Evolutionary conservation across 2,797 vertebrate species (phyloP).

Genomic region (Parauchenoglanis punctatus): DNA sequence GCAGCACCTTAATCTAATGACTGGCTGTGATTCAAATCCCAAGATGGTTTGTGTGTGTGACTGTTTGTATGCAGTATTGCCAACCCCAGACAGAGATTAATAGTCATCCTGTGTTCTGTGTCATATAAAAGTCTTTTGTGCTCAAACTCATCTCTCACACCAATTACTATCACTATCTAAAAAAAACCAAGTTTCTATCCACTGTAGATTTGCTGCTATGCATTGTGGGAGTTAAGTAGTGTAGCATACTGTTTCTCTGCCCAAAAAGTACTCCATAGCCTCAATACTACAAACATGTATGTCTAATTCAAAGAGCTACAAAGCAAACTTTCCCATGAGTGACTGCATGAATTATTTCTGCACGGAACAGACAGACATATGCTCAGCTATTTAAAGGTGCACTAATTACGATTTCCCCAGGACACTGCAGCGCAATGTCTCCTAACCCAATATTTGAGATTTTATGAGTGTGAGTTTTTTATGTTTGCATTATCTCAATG

Average conservation of each 20-base stretch:
- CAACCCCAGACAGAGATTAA: background rate
- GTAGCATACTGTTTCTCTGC: background rate
- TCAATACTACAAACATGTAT: slow-evolving; percentile 19
- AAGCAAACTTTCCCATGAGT: background rate
- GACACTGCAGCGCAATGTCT: background rate
- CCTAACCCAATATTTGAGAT: background rate
- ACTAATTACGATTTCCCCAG: background rate
- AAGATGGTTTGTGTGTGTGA: slow-evolving; percentile 15
- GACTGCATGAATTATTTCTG: background rate
- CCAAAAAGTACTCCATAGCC: slow-evolving; percentile 8
- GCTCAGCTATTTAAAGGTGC: slow-evolving; percentile 3
- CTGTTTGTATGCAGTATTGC: background rate
- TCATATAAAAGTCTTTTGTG: background rate
- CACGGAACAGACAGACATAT: background rate
- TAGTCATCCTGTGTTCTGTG: background rate
- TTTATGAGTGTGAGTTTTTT: background rate
- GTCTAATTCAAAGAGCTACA: background rate
- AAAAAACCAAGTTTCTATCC: background rate
- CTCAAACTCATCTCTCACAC: background rate
- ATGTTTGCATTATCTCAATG: background rate
- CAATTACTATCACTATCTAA: background rate
- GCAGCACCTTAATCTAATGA: slow-evolving; percentile 28
- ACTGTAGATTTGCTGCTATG: background rate
- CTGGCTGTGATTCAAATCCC: slow-evolving; percentile 27
- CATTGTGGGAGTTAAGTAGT: background rate